A percentile compares a stretch with the other conserved stretches of the same genome.
phyloP scores from a whole-genome alignment of 2,113 vertebrate species.

The Alexandromys fortis region DNA sequence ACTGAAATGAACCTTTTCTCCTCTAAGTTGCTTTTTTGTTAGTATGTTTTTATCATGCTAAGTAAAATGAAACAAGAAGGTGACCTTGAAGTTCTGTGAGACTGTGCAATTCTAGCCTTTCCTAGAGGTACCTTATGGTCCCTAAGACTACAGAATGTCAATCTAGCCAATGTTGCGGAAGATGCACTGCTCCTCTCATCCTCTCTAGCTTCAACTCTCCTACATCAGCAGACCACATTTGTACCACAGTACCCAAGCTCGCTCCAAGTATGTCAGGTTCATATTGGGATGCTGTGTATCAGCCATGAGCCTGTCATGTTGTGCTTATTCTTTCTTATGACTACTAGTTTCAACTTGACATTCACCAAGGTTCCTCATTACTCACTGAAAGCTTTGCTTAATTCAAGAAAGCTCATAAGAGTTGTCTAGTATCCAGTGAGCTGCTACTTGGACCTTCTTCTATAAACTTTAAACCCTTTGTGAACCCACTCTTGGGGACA shows the following conservation, averaged over 20 bases:
- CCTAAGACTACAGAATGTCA: not conserved
- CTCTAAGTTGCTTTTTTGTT: not conserved
- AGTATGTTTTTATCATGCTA: not conserved
- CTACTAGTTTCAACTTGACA: not conserved
- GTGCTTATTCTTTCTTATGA: not conserved
- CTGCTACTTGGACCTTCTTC: not conserved
- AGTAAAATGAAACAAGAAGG: not conserved
- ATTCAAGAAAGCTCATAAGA: not conserved
- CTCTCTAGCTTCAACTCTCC: not conserved
- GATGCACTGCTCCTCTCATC: not conserved
- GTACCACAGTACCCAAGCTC: not conserved
- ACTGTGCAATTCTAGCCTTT: no score
- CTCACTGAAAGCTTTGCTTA: no score
- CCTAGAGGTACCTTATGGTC: not conserved
- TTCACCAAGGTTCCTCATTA: not conserved
- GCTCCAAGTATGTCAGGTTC: no score
- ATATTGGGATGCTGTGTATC: not conserved
- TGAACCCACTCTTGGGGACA: not conserved
- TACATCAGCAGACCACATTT: no score
- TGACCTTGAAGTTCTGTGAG: not conserved
- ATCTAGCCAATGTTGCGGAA: not conserved
- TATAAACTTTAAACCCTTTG: not conserved
- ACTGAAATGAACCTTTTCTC: not conserved
- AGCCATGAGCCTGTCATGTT: no score
- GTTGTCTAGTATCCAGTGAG: not conserved